These are phyloP conservation scores for Balearica regulorum DNA, from an alignment of 2,797 vertebrate species.

Conservation along the genomic window DNA sequence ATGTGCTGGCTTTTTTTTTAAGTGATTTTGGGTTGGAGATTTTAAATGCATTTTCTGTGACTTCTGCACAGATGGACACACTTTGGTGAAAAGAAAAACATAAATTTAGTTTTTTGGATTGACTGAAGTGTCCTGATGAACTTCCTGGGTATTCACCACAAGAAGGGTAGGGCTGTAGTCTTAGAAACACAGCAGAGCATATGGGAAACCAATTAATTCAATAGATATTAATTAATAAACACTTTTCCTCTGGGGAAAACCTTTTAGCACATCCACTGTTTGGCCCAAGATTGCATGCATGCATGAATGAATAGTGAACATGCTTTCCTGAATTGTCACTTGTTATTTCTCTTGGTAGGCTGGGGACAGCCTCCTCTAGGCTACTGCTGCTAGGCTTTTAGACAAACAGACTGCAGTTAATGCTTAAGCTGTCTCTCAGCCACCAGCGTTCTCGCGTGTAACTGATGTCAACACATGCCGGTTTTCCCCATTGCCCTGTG, in stretches of 20 bases:
- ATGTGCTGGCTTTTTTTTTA: background rate
- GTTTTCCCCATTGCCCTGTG: background rate
- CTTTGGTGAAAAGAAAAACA: background rate
- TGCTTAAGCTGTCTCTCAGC: background rate
- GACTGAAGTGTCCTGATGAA: background rate
- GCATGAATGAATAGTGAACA: background rate
- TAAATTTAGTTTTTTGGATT: background rate
- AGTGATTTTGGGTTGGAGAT: background rate
- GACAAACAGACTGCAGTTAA: background rate
- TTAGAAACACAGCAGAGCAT: background rate
- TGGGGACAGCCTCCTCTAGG: background rate
- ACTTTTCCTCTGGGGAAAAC: background rate
- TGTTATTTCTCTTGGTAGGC: background rate
- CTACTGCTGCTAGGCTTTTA: background rate
- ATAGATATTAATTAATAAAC: slow-evolving; percentile 36
- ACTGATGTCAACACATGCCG: accelerated
- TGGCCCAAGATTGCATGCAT: background rate
- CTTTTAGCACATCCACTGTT: background rate
- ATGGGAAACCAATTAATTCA: slow-evolving; percentile 17
- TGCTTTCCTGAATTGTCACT: slow-evolving; percentile 6
- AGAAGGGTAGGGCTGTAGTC: background rate
- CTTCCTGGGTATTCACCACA: background rate
- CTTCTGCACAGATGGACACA: accelerated
- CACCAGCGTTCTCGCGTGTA: background rate
- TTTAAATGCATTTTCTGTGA: background rate